These are phyloP conservation scores for Sisyra terminalis DNA, from an alignment of 2,888 invertebrate genomes.

Conservation along the genomic window DNA sequence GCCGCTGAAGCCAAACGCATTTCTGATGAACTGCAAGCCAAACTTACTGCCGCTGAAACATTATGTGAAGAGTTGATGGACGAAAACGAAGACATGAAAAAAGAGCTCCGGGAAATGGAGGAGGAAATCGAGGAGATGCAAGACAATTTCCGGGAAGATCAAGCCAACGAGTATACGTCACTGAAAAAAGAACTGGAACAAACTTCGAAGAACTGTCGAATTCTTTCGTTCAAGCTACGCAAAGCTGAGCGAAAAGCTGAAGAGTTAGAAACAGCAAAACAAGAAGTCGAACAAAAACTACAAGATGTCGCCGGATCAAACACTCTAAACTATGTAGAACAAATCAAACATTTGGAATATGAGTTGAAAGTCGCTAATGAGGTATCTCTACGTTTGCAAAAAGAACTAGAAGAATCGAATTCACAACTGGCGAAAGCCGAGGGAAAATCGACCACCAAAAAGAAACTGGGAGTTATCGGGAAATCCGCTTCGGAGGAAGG, in stretches of 20 bases:
- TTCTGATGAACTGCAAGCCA: constrained; percentile 61
- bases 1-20: constrained; percentile 38
- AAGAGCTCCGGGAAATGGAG: constrained; percentile 82
- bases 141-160: constrained; percentile 91
- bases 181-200: constrained; percentile 91
- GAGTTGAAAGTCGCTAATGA: constrained; percentile 71
- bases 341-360: constrained; percentile 67
- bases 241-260: constrained; percentile 86
- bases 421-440: constrained; percentile 31
- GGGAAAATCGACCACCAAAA: constrained; percentile 27
- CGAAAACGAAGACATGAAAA: constrained; percentile 88
- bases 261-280: constrained; percentile 73
- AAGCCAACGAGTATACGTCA: constrained; percentile 89
- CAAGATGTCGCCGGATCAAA: constrained; percentile 36
- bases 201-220: constrained; percentile 94
- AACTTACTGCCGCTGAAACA: constrained; percentile 77
- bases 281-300: constrained; percentile 50
- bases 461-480: constrained; percentile 36
- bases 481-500: constrained; percentile 41
- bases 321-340: constrained; percentile 43
- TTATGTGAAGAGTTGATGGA: constrained; percentile 89
- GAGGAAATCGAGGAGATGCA: constrained; percentile 99
- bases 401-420: constrained; percentile 50
- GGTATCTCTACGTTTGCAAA: constrained; percentile 47
- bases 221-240: constrained; percentile 92